These are phyloP conservation scores for Neomicropteryx cornuta DNA, from an alignment of 1,140 invertebrate genomes.

Conservation along the genomic window DNA sequence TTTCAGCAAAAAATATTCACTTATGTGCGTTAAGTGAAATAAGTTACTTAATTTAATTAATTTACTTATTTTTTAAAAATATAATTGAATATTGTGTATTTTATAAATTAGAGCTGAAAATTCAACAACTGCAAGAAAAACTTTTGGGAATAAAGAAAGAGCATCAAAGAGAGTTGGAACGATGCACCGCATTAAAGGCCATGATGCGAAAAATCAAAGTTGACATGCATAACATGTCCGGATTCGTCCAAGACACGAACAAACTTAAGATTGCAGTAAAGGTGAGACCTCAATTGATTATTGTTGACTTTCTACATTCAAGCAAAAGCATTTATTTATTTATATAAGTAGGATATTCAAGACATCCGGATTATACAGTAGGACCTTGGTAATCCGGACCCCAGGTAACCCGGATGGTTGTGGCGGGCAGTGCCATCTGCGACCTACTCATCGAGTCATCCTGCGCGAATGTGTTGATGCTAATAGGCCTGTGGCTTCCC, in stretches of 20 bases:
- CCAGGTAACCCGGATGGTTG: too few relatives aligned
- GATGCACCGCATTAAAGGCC: constrained; percentile 51
- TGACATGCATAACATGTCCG: constrained; percentile 65
- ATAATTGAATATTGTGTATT: constrained; percentile 21
- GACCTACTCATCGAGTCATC: too few relatives aligned
- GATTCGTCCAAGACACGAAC: constrained; percentile 62
- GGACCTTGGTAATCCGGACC: too few relatives aligned
- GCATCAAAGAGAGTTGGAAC: constrained; percentile 51
- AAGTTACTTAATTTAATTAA: not conserved
- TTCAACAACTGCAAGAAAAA: constrained; percentile 66
- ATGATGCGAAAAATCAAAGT: constrained; percentile 63
- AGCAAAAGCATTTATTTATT: too few relatives aligned
- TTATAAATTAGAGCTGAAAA: constrained; percentile 61
- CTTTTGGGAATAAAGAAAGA: constrained; percentile 56
- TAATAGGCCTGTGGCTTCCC: too few relatives aligned
- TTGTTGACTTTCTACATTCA: not conserved
- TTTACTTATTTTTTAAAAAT: not conserved
- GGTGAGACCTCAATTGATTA: constrained; percentile 23
- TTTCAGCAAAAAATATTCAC: too few relatives aligned
- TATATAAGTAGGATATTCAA: too few relatives aligned
- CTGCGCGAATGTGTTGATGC: too few relatives aligned
- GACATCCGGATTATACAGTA: too few relatives aligned
- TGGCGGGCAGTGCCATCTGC: too few relatives aligned
- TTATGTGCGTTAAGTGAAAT: too few relatives aligned
- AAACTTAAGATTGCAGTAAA: constrained; percentile 69